These are phyloP conservation scores for Hipparchia sbordonii DNA, from an alignment of 2,888 invertebrate species.

Conservation along the genomic window DNA sequence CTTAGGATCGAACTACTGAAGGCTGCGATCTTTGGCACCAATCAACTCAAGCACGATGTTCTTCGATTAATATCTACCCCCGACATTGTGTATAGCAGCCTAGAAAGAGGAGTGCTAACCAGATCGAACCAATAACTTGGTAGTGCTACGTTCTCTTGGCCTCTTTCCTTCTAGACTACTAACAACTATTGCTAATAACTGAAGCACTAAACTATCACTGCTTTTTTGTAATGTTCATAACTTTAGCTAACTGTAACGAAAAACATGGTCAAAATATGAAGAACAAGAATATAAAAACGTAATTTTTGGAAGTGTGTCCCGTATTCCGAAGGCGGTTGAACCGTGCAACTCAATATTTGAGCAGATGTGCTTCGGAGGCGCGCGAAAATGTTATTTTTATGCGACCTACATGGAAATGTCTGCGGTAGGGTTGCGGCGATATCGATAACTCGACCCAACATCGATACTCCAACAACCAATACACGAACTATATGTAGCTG, in stretches of 20 bases:
- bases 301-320: conserved; percentile 32
- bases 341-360: conserved; percentile 76
- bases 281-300: conserved; percentile 24
- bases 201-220: no score
- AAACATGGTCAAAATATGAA: conserved; percentile 24
- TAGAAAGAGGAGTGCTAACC: no score
- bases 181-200: no score
- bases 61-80: no score
- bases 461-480: conserved; percentile 25
- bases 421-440: conserved; percentile 51
- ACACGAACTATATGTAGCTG: background rate
- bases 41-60: no score
- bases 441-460: conserved; percentile 36
- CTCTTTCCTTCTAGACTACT: no score
- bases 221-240: no score
- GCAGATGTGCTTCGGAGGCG: conserved; percentile 69
- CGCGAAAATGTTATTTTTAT: conserved; percentile 74
- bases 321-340: conserved; percentile 36
- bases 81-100: no score
- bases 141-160: no score
- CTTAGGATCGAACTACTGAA: no score
- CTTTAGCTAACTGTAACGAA: conserved; percentile 1
- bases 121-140: no score
- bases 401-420: conserved; percentile 71
- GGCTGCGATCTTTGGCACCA: no score